Evolutionary conservation across 2,888 invertebrate genomes (phyloP).

Genomic region (Pollenia griseotomentosa): DNA sequence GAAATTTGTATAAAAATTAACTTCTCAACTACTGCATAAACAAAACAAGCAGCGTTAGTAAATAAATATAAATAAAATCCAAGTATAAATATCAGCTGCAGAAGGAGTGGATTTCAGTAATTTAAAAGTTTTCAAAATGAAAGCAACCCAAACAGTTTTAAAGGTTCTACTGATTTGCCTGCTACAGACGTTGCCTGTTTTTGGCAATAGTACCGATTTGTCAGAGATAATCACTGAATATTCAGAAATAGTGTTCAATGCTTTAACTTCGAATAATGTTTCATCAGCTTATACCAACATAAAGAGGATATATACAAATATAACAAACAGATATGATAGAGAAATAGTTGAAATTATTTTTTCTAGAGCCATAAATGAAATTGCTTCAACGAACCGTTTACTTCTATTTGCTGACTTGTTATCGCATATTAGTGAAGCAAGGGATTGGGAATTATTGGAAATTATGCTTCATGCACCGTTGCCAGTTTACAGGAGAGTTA

Average conservation of each 20-base stretch:
- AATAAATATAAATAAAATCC: no score
- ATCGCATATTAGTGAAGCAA: slow-evolving; percentile 15
- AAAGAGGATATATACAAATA: neutral
- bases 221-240: slow-evolving; percentile 38
- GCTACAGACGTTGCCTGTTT: no score
- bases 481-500: neutral
- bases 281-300: neutral
- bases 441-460: slow-evolving; percentile 17
- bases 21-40: no score
- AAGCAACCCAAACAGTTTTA: no score
- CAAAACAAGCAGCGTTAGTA: no score
- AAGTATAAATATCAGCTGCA: no score
- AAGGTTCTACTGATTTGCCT: no score
- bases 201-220: no score
- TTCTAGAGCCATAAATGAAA: slow-evolving; percentile 14
- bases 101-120: no score
- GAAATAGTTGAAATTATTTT: slow-evolving; percentile 40
- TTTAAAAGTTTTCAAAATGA: no score
- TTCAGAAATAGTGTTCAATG: slow-evolving; percentile 23
- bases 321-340: neutral
- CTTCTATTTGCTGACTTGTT: slow-evolving; percentile 10
- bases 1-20: no score
- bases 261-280: neutral
- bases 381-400: neutral
- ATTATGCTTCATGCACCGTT: slow-evolving; percentile 34